phyloP scores from a whole-genome alignment of 2,113 vertebrate species.

The Anseranas semipalmata region DNA sequence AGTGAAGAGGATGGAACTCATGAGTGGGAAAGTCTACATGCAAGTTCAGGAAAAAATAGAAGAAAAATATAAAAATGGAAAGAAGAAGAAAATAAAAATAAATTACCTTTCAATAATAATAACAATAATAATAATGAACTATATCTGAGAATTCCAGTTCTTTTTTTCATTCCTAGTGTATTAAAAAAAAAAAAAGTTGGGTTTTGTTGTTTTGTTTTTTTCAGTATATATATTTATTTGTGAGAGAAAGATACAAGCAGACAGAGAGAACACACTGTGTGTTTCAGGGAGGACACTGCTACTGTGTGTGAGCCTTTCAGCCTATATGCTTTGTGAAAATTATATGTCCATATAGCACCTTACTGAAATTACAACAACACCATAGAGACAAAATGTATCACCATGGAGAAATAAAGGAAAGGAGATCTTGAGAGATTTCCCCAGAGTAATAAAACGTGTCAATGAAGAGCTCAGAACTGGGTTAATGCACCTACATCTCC shows the following conservation, averaged over 20 bases:
- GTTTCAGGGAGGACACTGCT: background rate
- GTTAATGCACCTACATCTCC: background rate
- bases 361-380: background rate
- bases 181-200: background rate
- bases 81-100: background rate
- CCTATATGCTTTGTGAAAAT: background rate
- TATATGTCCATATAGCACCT: background rate
- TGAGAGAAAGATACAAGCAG: background rate
- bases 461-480: background rate
- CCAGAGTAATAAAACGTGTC: background rate
- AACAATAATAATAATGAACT: accelerated
- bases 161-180: background rate
- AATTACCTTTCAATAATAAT: background rate
- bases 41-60: background rate
- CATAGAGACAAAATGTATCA: background rate
- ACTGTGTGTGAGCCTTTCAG: background rate
- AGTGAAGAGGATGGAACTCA: background rate
- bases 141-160: background rate
- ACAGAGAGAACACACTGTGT: accelerated
- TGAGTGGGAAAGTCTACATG: background rate
- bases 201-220: background rate
- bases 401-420: background rate
- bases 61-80: background rate
- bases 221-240: accelerated
- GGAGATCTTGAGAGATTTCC: background rate